phyloP scores from a whole-genome alignment of 30 jellyfish, hydroid and myxozoan species.

The Aurelia coerulea region DNA sequence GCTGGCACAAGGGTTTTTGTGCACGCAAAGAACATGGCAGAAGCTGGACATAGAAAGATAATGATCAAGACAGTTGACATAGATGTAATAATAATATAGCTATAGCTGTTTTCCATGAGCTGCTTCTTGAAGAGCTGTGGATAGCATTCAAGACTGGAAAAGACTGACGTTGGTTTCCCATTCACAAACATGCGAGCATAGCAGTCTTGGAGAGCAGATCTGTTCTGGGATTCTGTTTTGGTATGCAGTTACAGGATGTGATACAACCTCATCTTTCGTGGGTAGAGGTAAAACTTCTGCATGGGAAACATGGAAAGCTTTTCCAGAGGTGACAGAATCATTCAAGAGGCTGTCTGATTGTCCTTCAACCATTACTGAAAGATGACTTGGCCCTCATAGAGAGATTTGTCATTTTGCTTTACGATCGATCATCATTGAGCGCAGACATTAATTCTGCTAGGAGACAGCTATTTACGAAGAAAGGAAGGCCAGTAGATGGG shows the following conservation, averaged over 20 bases:
- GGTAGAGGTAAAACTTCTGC: slow-evolving; percentile 37
- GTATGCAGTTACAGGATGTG: slow-evolving; percentile 61
- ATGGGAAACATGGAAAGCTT: slow-evolving; percentile 47
- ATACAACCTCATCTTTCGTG: slow-evolving; percentile 34
- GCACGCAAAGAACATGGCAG: slow-evolving; percentile 6
- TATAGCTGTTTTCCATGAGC: background rate
- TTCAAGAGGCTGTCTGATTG: slow-evolving; percentile 4
- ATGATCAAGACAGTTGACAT: slow-evolving; percentile 27
- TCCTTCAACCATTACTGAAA: background rate
- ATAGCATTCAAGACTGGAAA: slow-evolving; percentile 30
- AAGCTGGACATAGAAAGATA: slow-evolving; percentile 12
- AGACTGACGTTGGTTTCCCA: slow-evolving; percentile 26
- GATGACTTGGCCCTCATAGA: slow-evolving; percentile 7
- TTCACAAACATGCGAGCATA: slow-evolving; percentile 7
- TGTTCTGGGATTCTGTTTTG: slow-evolving; percentile 35
- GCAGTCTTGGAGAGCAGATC: background rate
- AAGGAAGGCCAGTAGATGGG: slow-evolving; percentile 15
- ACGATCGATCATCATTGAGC: slow-evolving; percentile 7
- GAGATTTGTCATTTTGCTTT: slow-evolving; percentile 25
- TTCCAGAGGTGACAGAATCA: slow-evolving; percentile 46
- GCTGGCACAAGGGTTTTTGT: slow-evolving; percentile 27
- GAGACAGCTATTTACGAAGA: slow-evolving; percentile 29
- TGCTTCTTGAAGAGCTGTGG: slow-evolving; percentile 45
- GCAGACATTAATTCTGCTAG: slow-evolving; percentile 8
- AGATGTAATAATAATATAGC: slow-evolving; percentile 34